These are phyloP conservation scores for Alcedo atthis DNA, from an alignment of 2,797 vertebrate genomes.

Conservation along the genomic window DNA sequence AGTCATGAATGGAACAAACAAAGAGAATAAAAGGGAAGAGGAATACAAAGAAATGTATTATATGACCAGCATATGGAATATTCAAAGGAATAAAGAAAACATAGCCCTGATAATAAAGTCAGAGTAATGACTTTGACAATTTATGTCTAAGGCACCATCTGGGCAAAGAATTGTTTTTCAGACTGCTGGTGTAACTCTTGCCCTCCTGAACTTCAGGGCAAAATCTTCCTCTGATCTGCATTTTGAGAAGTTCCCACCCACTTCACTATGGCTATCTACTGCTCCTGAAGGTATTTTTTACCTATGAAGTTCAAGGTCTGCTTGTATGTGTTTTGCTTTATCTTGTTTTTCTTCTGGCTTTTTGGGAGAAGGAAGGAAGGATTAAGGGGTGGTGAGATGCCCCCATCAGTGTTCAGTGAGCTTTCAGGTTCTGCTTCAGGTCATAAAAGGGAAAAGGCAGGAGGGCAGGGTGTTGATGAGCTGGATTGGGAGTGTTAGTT, in stretches of 20 bases:
- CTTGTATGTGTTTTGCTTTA: background rate
- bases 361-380: background rate
- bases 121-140: conserved; percentile 63
- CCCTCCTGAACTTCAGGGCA: conserved; percentile 43
- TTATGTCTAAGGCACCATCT: conserved; percentile 63
- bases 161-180: background rate
- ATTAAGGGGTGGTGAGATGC: background rate
- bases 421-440: background rate
- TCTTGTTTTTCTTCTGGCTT: background rate
- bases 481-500: rapidly evolving
- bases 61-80: conserved; percentile 76
- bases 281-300: background rate
- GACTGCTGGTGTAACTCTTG: conserved; percentile 46
- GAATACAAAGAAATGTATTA: conserved; percentile 74
- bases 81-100: conserved; percentile 74
- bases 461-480: too few species aligned
- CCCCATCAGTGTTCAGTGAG: background rate
- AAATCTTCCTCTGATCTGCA: background rate
- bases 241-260: background rate
- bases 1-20: conserved; percentile 74
- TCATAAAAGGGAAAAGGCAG: background rate
- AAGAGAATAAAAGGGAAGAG: conserved; percentile 67
- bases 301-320: background rate
- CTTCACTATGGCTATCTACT: background rate
- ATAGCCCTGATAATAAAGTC: conserved; percentile 68